Evolutionary conservation across 2,113 vertebrate species (phyloP).

Genomic region (Scytalopus superciliaris): DNA sequence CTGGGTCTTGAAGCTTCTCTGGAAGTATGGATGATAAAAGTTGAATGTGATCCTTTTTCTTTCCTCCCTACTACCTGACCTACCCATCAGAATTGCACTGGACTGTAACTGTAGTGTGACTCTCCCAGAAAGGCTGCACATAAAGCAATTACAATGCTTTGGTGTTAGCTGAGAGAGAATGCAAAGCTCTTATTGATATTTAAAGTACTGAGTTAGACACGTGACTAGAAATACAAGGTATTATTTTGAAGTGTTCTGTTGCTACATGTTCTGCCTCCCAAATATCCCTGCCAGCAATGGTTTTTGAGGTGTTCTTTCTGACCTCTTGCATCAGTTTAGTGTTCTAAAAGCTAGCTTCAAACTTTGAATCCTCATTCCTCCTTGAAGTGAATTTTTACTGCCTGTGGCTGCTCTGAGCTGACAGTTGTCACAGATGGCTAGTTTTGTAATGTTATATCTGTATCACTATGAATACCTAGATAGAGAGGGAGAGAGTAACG

Average conservation of each 20-base stretch:
- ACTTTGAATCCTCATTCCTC: not conserved
- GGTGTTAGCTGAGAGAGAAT: not conserved
- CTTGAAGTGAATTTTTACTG: not conserved
- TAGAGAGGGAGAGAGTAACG: not conserved
- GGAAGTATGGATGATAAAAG: not conserved
- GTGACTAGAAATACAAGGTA: not conserved
- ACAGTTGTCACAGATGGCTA: not conserved
- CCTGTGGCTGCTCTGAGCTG: not conserved
- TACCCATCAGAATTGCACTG: not conserved
- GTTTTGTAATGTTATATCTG: not conserved
- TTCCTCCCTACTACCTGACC: not conserved
- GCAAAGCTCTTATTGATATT: not conserved
- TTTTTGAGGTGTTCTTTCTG: not conserved
- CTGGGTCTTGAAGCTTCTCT: not conserved
- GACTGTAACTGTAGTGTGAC: not conserved
- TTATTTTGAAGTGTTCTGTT: not conserved
- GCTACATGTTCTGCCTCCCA: not conserved
- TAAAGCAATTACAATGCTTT: not conserved
- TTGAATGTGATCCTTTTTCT: not conserved
- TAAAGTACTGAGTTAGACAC: not conserved
- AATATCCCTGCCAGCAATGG: not conserved
- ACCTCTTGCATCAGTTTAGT: not conserved
- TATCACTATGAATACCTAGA: not conserved
- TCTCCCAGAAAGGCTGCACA: not conserved
- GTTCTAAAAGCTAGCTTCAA: not conserved